Evolutionary conservation across 2,888 invertebrate genomes (phyloP).

Genomic region (Taenaris catops): DNA sequence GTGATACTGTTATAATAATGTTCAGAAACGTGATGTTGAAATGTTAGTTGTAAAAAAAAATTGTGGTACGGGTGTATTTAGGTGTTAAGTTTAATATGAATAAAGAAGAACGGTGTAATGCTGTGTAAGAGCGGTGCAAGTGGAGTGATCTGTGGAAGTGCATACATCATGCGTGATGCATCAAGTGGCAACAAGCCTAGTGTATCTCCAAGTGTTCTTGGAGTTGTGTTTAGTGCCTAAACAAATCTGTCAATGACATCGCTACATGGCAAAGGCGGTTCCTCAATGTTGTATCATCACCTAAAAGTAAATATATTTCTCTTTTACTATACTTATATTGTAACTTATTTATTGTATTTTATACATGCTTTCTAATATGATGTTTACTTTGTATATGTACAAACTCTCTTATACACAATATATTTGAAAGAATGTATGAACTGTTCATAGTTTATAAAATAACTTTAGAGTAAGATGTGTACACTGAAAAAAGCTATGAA

Average conservation of each 20-base stretch:
- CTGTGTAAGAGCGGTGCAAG: conserved; percentile 49
- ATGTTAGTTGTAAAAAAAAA: conserved; percentile 53
- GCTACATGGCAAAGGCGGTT: conserved; percentile 31
- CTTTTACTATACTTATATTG: conserved; percentile 47
- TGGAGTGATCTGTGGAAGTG: conserved; percentile 62
- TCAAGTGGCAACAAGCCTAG: conserved; percentile 27
- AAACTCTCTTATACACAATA: no score
- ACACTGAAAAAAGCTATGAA: no score
- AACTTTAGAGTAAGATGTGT: no score
- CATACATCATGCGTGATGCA: conserved; percentile 27
- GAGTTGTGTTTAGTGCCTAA: conserved; percentile 51
- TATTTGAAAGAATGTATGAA: conserved; percentile 8
- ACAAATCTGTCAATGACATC: conserved; percentile 19
- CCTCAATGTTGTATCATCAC: conserved; percentile 36
- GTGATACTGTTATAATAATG: conserved; percentile 63
- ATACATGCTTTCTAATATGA: conserved; percentile 18
- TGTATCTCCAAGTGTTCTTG: conserved; percentile 40
- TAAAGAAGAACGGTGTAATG: conserved; percentile 57
- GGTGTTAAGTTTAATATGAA: conserved; percentile 49
- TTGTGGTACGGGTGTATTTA: conserved; percentile 71
- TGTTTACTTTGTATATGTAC: conserved; percentile 14
- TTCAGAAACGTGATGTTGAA: conserved; percentile 48
- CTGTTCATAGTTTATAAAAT: no score
- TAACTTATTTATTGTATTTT: conserved; percentile 46
- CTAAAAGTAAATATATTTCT: conserved; percentile 66